These are phyloP conservation scores for Hemibagrus guttatus DNA, from an alignment of 2,797 vertebrate species.

Conservation along the genomic window DNA sequence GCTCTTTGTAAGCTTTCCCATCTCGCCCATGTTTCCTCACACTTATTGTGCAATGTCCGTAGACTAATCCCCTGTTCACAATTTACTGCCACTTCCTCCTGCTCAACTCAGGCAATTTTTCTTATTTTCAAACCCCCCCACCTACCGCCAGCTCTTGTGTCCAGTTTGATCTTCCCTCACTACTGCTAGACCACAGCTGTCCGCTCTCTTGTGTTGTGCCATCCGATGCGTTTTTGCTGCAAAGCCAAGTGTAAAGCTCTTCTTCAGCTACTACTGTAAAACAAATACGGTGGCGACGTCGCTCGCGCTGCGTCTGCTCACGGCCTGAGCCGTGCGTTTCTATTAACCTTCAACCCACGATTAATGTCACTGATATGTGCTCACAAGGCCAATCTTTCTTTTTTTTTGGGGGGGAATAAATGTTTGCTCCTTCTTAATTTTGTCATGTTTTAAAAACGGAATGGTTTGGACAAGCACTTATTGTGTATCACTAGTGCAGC, in stretches of 20 bases:
- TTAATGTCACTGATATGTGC: conserved; percentile 25
- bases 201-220: conserved; percentile 73
- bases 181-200: conserved; percentile 66
- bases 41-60: neutral
- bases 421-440: conserved; percentile 56
- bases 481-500: conserved; percentile 75
- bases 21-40: neutral
- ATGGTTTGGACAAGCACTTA: conserved; percentile 81
- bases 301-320: conserved; percentile 47
- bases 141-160: neutral
- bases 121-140: neutral
- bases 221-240: conserved; percentile 69
- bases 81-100: conserved; percentile 53
- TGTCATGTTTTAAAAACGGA: conserved; percentile 69
- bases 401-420: conserved; percentile 48
- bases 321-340: conserved; percentile 58
- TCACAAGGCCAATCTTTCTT: conserved; percentile 53
- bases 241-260: conserved; percentile 74
- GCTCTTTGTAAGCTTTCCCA: neutral
- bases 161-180: conserved; percentile 63
- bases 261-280: conserved; percentile 62
- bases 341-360: conserved; percentile 55
- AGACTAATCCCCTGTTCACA: neutral
- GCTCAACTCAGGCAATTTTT: conserved; percentile 62
- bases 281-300: neutral